A percentile compares a stretch with the other conserved stretches of the same genome.
phyloP scores from a whole-genome alignment of 1,140 invertebrate species.

The Cotesia typhae region DNA sequence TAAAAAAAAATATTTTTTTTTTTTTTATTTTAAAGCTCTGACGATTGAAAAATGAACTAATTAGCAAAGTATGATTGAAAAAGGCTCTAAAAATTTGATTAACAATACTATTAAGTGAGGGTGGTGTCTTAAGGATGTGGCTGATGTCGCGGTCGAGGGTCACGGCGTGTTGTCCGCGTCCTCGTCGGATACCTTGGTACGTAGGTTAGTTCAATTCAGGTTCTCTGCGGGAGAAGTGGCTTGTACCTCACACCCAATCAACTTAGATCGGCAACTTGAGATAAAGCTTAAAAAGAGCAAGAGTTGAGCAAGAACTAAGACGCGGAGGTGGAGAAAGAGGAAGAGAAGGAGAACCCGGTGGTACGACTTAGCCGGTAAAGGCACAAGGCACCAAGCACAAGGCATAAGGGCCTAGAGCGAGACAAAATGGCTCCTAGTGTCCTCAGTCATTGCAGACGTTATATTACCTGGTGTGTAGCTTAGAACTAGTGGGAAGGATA shows the following conservation, averaged over 20 bases:
- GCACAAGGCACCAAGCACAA: background rate
- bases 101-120: too few relatives aligned
- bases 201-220: constrained; percentile 3
- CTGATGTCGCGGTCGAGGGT: constrained; percentile 23
- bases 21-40: too few relatives aligned
- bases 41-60: too few relatives aligned
- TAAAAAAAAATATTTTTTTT: too few relatives aligned
- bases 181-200: constrained; percentile 14
- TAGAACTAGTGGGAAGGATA: too few relatives aligned
- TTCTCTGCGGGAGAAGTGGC: constrained; percentile 52
- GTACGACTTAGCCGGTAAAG: constrained; percentile 4
- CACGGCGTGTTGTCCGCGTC: constrained; percentile 24
- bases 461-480: too few relatives aligned
- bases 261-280: constrained; percentile 52
- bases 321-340: background rate
- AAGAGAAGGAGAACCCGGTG: constrained; percentile 33
- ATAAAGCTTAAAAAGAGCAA: constrained; percentile 9
- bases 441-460: background rate
- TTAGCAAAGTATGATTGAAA: too few relatives aligned
- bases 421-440: constrained; percentile 22
- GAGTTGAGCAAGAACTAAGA: background rate
- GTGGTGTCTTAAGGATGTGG: constrained; percentile 2
- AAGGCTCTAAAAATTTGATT: too few relatives aligned
- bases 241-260: constrained; percentile 65
- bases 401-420: background rate